A percentile compares a stretch with the other conserved stretches of the same genome.
Conservation (phyloP, 2,888 invertebrate species). For the Azorinus chamasolen region DNA sequence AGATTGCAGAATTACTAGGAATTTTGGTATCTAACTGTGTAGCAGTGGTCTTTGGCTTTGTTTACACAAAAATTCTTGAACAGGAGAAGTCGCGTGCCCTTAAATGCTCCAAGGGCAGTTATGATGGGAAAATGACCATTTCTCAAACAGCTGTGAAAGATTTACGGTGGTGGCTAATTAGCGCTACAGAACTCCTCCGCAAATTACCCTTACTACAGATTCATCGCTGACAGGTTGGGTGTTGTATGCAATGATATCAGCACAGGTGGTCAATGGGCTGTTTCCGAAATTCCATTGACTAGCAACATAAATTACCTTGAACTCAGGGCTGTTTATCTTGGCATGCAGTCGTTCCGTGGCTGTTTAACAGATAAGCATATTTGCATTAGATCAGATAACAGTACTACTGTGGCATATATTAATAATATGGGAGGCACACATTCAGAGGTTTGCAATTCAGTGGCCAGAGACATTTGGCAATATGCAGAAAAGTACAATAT, state of each 20-base stretch:
- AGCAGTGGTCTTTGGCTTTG: slow-evolving; percentile 23
- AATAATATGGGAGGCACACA: slow-evolving; percentile 16
- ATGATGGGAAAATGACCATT: slow-evolving; percentile 9
- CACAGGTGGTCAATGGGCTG: no score
- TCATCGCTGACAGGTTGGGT: slow-evolving; percentile 18
- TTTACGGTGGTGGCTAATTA: slow-evolving; percentile 24
- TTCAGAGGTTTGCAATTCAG: slow-evolving; percentile 14
- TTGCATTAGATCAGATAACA: neutral
- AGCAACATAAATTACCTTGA: no score
- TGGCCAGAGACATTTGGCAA: slow-evolving; percentile 5
- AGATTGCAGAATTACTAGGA: neutral
- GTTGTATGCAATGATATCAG: slow-evolving; percentile 10
- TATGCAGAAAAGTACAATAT: neutral
- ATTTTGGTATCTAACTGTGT: no score
- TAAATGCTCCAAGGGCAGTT: slow-evolving; percentile 13
- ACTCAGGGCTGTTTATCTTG: no score
- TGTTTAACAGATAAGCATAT: no score
- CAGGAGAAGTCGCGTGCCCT: slow-evolving; percentile 34
- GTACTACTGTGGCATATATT: slow-evolving; percentile 19
- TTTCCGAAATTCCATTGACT: no score
- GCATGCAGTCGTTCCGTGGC: no score
- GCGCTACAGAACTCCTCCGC: slow-evolving; percentile 2
- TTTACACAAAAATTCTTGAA: slow-evolving; percentile 22
- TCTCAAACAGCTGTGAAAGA: neutral
- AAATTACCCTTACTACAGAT: slow-evolving; percentile 19